phyloP scores from a whole-genome alignment of 2,888 invertebrate genomes.

The Nomada goodeniana region DNA sequence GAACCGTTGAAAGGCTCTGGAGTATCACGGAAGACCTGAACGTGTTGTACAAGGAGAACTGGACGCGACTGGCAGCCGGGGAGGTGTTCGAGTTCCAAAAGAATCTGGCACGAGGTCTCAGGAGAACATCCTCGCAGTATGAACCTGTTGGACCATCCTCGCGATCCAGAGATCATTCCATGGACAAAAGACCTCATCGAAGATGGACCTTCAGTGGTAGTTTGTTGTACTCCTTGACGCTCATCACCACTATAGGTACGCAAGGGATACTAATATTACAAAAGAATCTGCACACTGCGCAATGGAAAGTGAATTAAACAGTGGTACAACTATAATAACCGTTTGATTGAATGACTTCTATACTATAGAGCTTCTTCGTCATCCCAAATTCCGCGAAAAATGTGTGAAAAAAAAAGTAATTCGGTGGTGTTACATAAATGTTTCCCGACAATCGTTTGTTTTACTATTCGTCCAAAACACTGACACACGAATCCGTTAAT shows the following conservation, averaged over 20 bases:
- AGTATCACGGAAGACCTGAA: conserved; percentile 94
- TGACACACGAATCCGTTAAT: neutral
- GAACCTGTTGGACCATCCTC: conserved; percentile 71
- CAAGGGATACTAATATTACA: no score
- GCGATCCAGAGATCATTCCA: conserved; percentile 69
- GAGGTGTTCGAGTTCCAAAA: conserved; percentile 94
- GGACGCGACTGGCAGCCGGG: conserved; percentile 94
- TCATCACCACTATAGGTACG: conserved; percentile 97
- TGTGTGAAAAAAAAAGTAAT: no score
- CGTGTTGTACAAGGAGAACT: conserved; percentile 95
- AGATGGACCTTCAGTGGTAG: conserved; percentile 97
- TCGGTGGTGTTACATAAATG: no score
- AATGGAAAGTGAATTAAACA: no score
- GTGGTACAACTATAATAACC: no score
- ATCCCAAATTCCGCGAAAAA: no score
- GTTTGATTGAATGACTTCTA: no score
- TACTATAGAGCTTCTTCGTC: no score
- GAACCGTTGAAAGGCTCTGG: conserved; percentile 93
- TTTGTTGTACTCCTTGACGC: conserved; percentile 95
- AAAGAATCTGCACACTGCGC: no score
- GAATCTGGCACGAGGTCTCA: conserved; percentile 83
- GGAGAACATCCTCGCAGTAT: conserved; percentile 77
- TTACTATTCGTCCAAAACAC: no score
- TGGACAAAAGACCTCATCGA: conserved; percentile 85
- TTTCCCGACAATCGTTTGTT: no score